phyloP scores from a whole-genome alignment of 2,888 invertebrate genomes.

The Boloria euphrosyne region DNA sequence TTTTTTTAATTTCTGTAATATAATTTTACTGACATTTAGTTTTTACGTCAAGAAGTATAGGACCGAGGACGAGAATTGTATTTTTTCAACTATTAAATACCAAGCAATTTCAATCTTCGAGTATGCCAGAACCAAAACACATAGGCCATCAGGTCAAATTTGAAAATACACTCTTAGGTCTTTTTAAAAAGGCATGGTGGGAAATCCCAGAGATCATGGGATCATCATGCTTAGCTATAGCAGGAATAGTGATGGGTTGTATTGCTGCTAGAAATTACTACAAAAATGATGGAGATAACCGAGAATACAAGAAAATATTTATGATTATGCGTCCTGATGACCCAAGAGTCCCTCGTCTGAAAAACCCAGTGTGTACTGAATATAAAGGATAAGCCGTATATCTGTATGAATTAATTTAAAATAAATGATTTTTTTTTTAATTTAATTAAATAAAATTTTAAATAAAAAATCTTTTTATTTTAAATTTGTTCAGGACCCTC shows the following conservation, averaged over 20 bases:
- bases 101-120: too few species aligned
- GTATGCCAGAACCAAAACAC: constrained; percentile 47
- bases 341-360: constrained; percentile 74
- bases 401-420: too few species aligned
- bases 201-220: constrained; percentile 88
- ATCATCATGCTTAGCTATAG: constrained; percentile 76
- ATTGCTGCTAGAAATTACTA: constrained; percentile 71
- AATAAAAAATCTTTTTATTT: too few species aligned
- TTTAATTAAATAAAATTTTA: too few species aligned
- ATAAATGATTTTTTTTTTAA: too few species aligned
- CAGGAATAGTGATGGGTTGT: constrained; percentile 79
- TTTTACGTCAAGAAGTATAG: too few species aligned
- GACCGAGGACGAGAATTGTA: too few species aligned
- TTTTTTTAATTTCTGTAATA: too few species aligned
- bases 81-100: too few species aligned
- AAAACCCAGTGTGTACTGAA: constrained; percentile 59
- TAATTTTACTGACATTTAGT: too few species aligned
- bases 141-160: constrained; percentile 61
- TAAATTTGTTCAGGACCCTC: too few species aligned
- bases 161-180: constrained; percentile 52
- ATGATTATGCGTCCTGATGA: constrained; percentile 85
- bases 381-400: constrained; percentile 37
- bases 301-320: constrained; percentile 82
- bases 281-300: constrained; percentile 83
- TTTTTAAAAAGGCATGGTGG: constrained; percentile 77